Evolutionary conservation across 2,888 invertebrate species (phyloP).

Genomic region (Morinoia aosen): DNA sequence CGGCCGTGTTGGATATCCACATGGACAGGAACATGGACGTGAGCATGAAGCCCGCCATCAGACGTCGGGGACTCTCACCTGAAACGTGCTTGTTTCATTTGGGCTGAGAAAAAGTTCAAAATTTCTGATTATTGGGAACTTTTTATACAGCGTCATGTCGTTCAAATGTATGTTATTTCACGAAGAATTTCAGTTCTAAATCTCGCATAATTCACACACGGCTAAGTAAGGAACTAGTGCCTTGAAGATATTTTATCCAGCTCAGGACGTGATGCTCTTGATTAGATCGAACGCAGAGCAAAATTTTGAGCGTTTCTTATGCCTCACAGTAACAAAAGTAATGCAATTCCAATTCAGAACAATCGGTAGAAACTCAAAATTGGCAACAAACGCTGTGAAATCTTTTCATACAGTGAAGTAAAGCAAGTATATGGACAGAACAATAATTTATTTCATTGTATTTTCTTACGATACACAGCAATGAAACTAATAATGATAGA

Average conservation of each 20-base stretch:
- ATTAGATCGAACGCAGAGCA: background rate
- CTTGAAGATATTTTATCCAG: background rate
- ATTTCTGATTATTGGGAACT: background rate
- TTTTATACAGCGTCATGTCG: background rate
- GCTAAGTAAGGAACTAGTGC: background rate
- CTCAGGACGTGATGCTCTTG: background rate
- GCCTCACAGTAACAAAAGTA: background rate
- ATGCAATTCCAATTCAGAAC: too few species aligned
- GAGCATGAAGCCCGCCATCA: constrained; percentile 87
- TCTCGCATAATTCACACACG: background rate
- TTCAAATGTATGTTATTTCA: background rate
- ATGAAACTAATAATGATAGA: too few species aligned
- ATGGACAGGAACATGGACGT: constrained; percentile 96
- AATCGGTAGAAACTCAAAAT: too few species aligned
- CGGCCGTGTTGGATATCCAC: constrained; percentile 97
- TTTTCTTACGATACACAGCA: too few species aligned
- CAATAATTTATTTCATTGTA: too few species aligned
- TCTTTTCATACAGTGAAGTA: too few species aligned
- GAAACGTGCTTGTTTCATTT: background rate
- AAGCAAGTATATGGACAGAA: too few species aligned
- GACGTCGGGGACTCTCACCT: constrained; percentile 72
- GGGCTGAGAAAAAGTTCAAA: background rate
- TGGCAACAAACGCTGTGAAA: too few species aligned
- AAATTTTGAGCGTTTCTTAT: background rate
- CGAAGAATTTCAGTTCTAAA: background rate